Percentiles rank a stretch among this genome's conserved stretches.
Evolutionary conservation across 2,113 vertebrate species (phyloP).

Genomic region (Turnix velox): DNA sequence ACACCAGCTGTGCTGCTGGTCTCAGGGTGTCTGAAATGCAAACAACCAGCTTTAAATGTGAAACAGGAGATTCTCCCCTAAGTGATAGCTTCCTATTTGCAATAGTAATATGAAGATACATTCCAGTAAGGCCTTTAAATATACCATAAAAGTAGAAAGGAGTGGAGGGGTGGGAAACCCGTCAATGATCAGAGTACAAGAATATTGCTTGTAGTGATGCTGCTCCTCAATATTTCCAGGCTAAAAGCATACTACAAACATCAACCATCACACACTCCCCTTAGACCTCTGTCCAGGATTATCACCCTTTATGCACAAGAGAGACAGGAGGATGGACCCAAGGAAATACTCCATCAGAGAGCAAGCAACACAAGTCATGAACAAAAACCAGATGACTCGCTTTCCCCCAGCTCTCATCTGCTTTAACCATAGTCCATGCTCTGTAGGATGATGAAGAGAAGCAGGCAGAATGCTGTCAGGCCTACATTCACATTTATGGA

Average conservation of each 20-base stretch:
- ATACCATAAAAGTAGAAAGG: neutral
- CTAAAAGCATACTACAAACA: neutral
- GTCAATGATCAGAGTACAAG: neutral
- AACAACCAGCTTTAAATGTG: neutral
- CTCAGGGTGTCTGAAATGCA: neutral
- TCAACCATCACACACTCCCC: rapidly evolving
- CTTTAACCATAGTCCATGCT: neutral
- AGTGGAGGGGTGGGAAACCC: rapidly evolving
- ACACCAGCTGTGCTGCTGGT: neutral
- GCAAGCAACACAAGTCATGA: neutral
- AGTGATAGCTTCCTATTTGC: neutral
- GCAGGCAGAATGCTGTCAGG: neutral
- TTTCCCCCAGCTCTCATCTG: neutral
- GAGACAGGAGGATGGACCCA: neutral
- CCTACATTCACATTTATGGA: neutral
- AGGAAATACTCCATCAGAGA: neutral
- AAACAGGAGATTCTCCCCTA: neutral
- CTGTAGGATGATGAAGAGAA: neutral
- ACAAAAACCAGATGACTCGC: neutral
- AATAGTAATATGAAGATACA: neutral
- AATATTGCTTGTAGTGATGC: rapidly evolving
- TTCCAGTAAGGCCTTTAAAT: neutral
- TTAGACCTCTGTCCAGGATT: neutral
- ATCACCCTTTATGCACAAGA: neutral
- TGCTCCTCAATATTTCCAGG: neutral